These are phyloP conservation scores for Helicoverpa assulta DNA, from an alignment of 2,888 invertebrate genomes.

Conservation along the genomic window DNA sequence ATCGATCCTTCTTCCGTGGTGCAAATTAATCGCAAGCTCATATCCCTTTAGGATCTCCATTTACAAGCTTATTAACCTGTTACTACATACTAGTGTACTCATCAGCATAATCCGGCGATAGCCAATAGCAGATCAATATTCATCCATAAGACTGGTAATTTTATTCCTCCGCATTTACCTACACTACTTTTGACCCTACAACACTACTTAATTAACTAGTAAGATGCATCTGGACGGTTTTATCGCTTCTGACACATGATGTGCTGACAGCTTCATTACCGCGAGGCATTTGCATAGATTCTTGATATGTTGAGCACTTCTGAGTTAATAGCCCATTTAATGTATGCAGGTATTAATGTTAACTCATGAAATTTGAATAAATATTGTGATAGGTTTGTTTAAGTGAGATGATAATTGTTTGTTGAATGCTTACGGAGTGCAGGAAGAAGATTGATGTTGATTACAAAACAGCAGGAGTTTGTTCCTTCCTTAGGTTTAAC, in stretches of 20 bases:
- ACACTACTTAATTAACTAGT: conserved; percentile 5
- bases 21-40: no score
- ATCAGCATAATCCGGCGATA: no score
- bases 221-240: conserved; percentile 1
- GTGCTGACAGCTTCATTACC: conserved; percentile 34
- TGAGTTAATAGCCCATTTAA: background rate
- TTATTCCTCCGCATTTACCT: background rate
- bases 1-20: no score
- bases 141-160: background rate
- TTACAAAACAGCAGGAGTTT: no score
- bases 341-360: conserved; percentile 9
- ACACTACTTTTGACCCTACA: background rate
- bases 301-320: conserved; percentile 6
- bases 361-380: background rate
- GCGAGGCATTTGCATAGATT: conserved; percentile 2
- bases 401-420: background rate
- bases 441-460: no score
- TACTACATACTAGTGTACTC: no score
- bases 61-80: no score
- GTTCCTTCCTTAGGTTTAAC: no score
- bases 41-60: no score
- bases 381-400: background rate
- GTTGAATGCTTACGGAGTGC: no score
- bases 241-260: conserved; percentile 17
- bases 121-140: no score